Conservation (phyloP, 2,113 vertebrate genomes). For the Eleginops maclovinus region DNA sequence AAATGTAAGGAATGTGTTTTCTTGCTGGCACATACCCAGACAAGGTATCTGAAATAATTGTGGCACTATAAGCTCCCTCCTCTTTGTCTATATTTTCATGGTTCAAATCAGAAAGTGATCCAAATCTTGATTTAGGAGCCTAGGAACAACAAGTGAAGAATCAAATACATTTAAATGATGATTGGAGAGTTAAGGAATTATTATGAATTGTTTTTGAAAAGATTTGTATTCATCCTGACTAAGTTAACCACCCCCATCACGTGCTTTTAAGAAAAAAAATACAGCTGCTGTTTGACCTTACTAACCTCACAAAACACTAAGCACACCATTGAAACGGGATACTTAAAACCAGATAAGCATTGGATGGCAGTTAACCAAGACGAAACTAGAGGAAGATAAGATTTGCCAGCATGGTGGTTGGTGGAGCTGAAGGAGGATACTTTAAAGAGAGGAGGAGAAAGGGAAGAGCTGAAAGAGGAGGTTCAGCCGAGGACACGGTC, state of each 20-base stretch:
- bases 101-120: conserved; percentile 10
- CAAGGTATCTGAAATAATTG: conserved; percentile 14
- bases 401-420: not conserved
- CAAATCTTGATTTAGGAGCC: conserved; percentile 37
- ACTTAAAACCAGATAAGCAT: not conserved
- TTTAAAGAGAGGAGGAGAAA: conserved; percentile 35
- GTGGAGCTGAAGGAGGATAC: conserved; percentile 22
- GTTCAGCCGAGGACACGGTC: conserved; percentile 75
- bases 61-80: not conserved
- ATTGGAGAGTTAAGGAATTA: conserved; percentile 37
- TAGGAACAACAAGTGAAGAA: conserved; percentile 38
- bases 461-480: conserved; percentile 30
- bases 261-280: not conserved
- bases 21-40: conserved; percentile 20
- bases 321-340: not conserved
- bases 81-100: conserved; percentile 15
- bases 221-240: conserved; percentile 1
- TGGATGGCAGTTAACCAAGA: not conserved
- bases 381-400: conserved; percentile 17
- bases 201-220: conserved; percentile 10
- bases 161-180: conserved; percentile 32
- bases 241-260: conserved; percentile 13
- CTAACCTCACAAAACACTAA: conserved; percentile 2
- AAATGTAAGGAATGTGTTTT: conserved; percentile 9
- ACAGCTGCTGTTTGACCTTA: conserved; percentile 28